Evolutionary conservation across 2,888 invertebrate species (phyloP).

Genomic region (Camponotus fellah): DNA sequence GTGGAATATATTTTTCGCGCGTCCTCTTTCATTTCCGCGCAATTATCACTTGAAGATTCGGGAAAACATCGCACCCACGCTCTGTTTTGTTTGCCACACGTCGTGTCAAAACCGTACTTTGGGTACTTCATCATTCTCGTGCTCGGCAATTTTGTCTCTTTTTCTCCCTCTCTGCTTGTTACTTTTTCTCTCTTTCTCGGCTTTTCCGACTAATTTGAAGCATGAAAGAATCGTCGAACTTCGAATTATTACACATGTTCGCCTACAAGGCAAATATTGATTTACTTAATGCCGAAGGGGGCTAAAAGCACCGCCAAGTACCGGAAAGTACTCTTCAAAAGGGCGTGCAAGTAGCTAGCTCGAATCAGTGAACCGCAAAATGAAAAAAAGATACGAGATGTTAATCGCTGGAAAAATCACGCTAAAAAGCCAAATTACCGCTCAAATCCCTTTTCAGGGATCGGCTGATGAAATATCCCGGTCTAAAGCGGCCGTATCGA

Average conservation of each 20-base stretch:
- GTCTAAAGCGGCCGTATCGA: slow-evolving; percentile 21
- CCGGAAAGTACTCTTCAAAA: neutral
- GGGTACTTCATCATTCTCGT: slow-evolving; percentile 39
- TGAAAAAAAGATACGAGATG: neutral
- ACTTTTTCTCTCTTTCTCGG: neutral
- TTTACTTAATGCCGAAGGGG: slow-evolving; percentile 35
- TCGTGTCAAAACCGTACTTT: slow-evolving; percentile 38
- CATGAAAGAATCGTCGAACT: slow-evolving; percentile 37
- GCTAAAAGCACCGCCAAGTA: neutral
- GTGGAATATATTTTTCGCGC: slow-evolving; percentile 18
- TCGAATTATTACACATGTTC: slow-evolving; percentile 46
- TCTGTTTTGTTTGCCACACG: slow-evolving; percentile 32
- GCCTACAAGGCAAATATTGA: slow-evolving; percentile 44
- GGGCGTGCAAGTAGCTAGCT: neutral
- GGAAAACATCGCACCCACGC: slow-evolving; percentile 11
- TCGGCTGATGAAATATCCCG: neutral
- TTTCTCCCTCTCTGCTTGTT: neutral
- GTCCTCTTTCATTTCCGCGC: slow-evolving; percentile 18
- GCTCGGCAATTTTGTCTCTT: neutral
- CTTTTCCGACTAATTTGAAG: slow-evolving; percentile 19
- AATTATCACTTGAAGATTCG: slow-evolving; percentile 42
- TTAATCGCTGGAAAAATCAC: slow-evolving; percentile 25
- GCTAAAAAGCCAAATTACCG: neutral
- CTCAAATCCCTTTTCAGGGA: neutral
- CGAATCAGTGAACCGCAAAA: slow-evolving; percentile 9